Evolutionary conservation across 2,797 vertebrate genomes (phyloP).

Genomic region (Cacajao melanocephalus): DNA sequence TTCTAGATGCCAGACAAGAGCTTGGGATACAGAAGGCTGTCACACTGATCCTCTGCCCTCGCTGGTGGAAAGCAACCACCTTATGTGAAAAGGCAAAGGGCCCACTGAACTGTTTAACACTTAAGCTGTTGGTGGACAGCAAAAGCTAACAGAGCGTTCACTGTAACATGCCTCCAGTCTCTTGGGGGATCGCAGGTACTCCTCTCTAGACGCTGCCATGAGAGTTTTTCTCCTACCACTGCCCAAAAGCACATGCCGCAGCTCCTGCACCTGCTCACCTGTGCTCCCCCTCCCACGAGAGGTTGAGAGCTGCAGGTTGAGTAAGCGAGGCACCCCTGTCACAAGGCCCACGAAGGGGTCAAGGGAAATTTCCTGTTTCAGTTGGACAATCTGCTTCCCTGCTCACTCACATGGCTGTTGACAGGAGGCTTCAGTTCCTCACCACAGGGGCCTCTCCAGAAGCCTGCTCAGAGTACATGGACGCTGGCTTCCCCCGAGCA

Average conservation of each 20-base stretch:
- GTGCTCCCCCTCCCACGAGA: fast-evolving
- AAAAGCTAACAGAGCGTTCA: not conserved
- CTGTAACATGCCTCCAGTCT: too few species aligned
- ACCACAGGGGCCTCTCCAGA: not conserved
- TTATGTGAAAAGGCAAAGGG: not conserved
- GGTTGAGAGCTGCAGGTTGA: not conserved
- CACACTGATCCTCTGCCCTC: not conserved
- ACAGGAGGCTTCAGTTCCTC: not conserved
- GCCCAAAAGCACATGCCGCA: too few species aligned
- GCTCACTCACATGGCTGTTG: not conserved
- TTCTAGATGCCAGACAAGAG: not conserved
- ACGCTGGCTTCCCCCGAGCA: not conserved
- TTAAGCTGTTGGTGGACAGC: not conserved
- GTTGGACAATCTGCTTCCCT: not conserved
- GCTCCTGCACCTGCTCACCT: not conserved
- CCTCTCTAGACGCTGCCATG: too few species aligned
- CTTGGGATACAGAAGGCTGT: not conserved
- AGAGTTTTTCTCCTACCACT: too few species aligned
- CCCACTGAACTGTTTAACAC: not conserved
- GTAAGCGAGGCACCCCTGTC: not conserved
- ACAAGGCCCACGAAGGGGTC: not conserved
- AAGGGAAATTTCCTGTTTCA: not conserved
- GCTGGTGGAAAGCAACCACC: not conserved
- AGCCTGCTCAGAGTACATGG: not conserved
- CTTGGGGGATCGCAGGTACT: too few species aligned